Percentiles rank a stretch among this genome's conserved stretches.
phyloP scores from a whole-genome alignment of 2,113 vertebrate genomes.

The Osmerus mordax region DNA sequence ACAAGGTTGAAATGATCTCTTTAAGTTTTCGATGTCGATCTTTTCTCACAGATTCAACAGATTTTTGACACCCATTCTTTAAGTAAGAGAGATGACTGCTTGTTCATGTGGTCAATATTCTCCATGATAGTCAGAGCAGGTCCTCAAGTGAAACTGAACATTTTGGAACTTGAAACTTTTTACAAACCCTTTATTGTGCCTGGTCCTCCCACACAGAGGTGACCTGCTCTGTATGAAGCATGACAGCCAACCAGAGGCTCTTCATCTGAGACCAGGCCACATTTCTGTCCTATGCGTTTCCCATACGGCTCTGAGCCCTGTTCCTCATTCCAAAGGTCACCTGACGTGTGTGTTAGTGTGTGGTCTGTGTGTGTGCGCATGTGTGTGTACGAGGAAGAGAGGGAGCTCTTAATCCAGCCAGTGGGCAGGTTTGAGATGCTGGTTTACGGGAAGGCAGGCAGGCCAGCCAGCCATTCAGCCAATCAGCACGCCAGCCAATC shows the following conservation, averaged over 20 bases:
- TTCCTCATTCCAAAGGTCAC: slow-evolving; percentile 24
- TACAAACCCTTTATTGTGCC: too few relatives aligned
- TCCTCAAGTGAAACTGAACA: too few relatives aligned
- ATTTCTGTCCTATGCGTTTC: background rate
- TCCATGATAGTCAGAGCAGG: too few relatives aligned
- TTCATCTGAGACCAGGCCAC: background rate
- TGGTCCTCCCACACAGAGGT: too few relatives aligned
- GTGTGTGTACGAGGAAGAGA: too few relatives aligned
- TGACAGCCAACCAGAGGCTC: background rate
- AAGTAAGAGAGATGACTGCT: too few relatives aligned
- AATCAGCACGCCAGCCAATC: too few relatives aligned
- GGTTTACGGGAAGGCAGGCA: slow-evolving; percentile 38
- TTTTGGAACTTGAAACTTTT: too few relatives aligned
- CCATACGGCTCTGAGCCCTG: background rate
- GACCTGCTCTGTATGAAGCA: too few relatives aligned
- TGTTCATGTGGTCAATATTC: too few relatives aligned
- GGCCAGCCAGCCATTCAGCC: slow-evolving; percentile 20
- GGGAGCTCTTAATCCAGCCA: slow-evolving; percentile 27
- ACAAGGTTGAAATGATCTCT: background rate
- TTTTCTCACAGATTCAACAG: too few relatives aligned
- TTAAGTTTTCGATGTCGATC: background rate
- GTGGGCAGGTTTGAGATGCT: slow-evolving; percentile 21
- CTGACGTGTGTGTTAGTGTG: background rate
- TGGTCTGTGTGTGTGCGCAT: background rate
- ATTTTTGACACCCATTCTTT: too few relatives aligned